These are phyloP conservation scores for Himalopsyche anomala DNA, from an alignment of 2,888 invertebrate species.

Conservation along the genomic window DNA sequence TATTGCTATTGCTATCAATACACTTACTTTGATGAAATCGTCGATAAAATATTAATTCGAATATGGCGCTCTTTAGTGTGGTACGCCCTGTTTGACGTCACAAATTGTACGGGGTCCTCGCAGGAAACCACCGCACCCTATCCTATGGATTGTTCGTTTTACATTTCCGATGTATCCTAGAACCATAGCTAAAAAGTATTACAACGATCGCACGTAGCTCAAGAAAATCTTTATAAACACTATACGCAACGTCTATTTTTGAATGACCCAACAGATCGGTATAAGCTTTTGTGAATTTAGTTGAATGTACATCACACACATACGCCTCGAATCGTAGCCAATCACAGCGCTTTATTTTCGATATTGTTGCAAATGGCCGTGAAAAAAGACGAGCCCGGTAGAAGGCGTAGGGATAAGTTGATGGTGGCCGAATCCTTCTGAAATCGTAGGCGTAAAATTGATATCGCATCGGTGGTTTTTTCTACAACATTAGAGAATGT, in stretches of 20 bases:
- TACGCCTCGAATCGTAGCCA: constrained; percentile 69
- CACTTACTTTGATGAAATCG: not conserved
- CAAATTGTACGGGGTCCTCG: constrained; percentile 74
- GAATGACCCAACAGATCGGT: not conserved
- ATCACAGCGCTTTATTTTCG: constrained; percentile 75
- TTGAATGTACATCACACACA: not conserved
- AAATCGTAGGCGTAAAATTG: constrained; percentile 71
- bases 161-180: constrained; percentile 59
- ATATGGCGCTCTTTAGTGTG: constrained; percentile 70
- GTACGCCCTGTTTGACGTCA: constrained; percentile 80
- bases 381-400: constrained; percentile 75
- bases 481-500: constrained; percentile 74
- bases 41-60: constrained; percentile 65
- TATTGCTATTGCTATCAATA: too few relatives aligned
- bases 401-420: constrained; percentile 73
- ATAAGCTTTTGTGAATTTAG: constrained; percentile 41
- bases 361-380: constrained; percentile 80
- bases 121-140: constrained; percentile 75
- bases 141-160: constrained; percentile 65
- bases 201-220: constrained; percentile 54
- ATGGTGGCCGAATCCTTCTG: constrained; percentile 75
- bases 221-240: constrained; percentile 53
- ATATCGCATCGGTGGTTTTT: constrained; percentile 73
- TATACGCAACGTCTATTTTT: constrained; percentile 69
- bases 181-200: constrained; percentile 49